A percentile compares a stretch with the other conserved stretches of the same genome.
Evolutionary conservation across 2,888 invertebrate species (phyloP).

Genomic region (Seira sanloemensis): DNA sequence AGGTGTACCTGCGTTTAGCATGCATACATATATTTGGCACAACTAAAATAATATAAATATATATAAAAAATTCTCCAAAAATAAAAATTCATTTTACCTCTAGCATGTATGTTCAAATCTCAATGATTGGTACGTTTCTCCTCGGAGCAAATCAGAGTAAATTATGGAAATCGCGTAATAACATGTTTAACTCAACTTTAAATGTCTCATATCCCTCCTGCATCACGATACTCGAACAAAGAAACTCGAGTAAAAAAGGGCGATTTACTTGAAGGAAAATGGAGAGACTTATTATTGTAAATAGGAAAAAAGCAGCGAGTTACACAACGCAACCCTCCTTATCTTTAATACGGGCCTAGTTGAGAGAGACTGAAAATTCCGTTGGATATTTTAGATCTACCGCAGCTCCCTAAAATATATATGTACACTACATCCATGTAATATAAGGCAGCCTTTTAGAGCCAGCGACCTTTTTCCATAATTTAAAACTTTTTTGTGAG

Average conservation of each 20-base stretch:
- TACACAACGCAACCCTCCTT: background rate
- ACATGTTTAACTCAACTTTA: background rate
- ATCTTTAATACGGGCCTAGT: background rate
- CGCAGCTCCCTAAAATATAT: background rate
- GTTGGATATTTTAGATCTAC: background rate
- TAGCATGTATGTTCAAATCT: too few relatives aligned
- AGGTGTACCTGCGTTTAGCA: too few relatives aligned
- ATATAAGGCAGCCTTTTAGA: background rate
- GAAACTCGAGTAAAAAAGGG: background rate
- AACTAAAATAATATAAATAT: too few relatives aligned
- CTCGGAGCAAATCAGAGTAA: constrained; percentile 11
- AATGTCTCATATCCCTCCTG: background rate
- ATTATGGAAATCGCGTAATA: constrained; percentile 10
- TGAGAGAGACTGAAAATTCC: background rate
- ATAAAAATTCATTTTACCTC: too few relatives aligned
- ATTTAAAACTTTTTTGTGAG: too few relatives aligned
- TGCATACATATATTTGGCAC: too few relatives aligned
- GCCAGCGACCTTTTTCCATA: background rate
- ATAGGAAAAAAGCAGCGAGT: background rate
- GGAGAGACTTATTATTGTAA: background rate
- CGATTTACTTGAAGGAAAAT: constrained; percentile 3
- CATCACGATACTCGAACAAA: too few relatives aligned
- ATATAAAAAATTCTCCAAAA: too few relatives aligned
- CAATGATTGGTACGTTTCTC: too few relatives aligned
- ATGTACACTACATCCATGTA: background rate